phyloP scores from a whole-genome alignment of 2,113 vertebrate genomes.

The Crocuta crocuta region DNA sequence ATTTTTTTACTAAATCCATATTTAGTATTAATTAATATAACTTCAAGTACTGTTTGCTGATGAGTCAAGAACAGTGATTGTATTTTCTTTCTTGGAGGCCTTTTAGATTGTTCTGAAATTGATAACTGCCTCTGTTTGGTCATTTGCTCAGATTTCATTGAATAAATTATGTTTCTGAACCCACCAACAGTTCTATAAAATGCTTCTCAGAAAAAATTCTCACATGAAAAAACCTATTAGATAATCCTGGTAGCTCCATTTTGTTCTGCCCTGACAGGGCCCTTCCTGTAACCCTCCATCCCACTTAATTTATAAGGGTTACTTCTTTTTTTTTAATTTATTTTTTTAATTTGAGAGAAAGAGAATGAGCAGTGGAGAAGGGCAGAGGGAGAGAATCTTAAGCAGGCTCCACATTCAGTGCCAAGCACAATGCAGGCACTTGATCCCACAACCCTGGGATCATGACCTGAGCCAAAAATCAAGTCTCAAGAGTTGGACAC shows the following conservation, averaged over 20 bases:
- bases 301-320: background rate
- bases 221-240: background rate
- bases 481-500: too few relatives aligned
- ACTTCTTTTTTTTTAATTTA: background rate
- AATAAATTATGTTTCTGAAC: background rate
- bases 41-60: background rate
- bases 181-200: background rate
- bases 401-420: too few relatives aligned
- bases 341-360: too few relatives aligned
- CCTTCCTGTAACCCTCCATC: background rate
- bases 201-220: background rate
- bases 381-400: too few relatives aligned
- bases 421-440: too few relatives aligned
- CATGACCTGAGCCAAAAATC: too few relatives aligned
- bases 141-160: background rate
- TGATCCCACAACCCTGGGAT: too few relatives aligned
- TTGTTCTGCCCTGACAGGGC: background rate
- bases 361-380: too few relatives aligned
- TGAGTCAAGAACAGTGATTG: background rate
- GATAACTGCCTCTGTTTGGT: background rate
- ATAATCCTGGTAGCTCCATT: background rate
- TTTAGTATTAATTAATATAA: constrained; percentile 25
- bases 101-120: constrained; percentile 27
- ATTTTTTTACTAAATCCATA: background rate
- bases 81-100: background rate